Evolutionary conservation across 2,797 vertebrate species (phyloP).

Genomic region (Phataginus tetradactyla): DNA sequence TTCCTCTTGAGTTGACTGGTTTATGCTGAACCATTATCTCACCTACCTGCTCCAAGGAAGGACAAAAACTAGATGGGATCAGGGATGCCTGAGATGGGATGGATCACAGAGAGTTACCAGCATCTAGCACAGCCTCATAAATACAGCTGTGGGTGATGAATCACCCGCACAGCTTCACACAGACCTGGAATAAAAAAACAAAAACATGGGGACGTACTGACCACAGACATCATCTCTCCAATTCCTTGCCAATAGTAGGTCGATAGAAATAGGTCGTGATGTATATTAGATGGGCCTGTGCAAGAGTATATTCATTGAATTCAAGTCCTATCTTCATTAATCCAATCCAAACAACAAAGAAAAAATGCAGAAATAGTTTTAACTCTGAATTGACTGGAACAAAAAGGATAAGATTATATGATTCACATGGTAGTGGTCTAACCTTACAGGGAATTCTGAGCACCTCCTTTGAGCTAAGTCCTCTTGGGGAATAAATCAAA

Average conservation of each 20-base stretch:
- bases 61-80: constrained; percentile 63
- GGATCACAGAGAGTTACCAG: background rate
- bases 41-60: background rate
- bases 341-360: background rate
- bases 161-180: background rate
- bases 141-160: constrained; percentile 45
- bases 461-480: background rate
- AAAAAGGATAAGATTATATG: background rate
- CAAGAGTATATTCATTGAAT: background rate
- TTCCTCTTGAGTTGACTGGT: background rate
- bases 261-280: background rate
- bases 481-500: background rate
- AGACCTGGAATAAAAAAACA: constrained; percentile 26
- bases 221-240: background rate
- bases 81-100: background rate
- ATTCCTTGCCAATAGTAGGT: background rate
- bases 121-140: constrained; percentile 5
- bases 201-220: background rate
- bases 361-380: background rate
- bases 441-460: background rate
- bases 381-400: background rate
- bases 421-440: background rate
- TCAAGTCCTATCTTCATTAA: background rate
- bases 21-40: constrained; percentile 56
- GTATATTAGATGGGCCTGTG: background rate